Percentiles rank a stretch among this genome's conserved stretches.
These are phyloP conservation scores for Lepus timidus DNA, from an alignment of 2,113 vertebrate species.

Conservation along the genomic window DNA sequence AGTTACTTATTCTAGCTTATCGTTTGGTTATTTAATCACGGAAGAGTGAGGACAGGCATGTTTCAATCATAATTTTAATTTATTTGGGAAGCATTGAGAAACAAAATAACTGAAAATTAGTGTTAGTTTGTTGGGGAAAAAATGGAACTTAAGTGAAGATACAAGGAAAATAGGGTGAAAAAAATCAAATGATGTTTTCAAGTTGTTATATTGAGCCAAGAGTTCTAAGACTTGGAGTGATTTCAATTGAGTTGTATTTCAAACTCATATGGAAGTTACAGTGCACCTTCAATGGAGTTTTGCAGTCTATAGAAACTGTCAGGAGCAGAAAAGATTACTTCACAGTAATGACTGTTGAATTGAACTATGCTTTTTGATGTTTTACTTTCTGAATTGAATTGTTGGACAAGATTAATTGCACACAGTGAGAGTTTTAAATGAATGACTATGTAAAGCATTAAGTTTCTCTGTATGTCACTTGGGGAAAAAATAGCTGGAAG, in stretches of 20 bases:
- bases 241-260: slow-evolving; percentile 89
- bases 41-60: slow-evolving; percentile 17
- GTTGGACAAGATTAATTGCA: slow-evolving; percentile 91
- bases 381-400: slow-evolving; percentile 89
- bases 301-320: slow-evolving; percentile 88
- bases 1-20: slow-evolving; percentile 43
- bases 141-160: slow-evolving; percentile 64
- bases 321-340: slow-evolving; percentile 86
- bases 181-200: slow-evolving; percentile 60
- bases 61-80: slow-evolving; percentile 51
- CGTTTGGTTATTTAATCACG: slow-evolving; percentile 60
- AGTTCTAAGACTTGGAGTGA: slow-evolving; percentile 83
- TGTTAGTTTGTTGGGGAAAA: slow-evolving; percentile 41
- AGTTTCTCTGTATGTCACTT: slow-evolving; percentile 88
- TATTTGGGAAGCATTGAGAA: slow-evolving; percentile 63
- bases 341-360: slow-evolving; percentile 85
- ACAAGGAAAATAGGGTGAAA: neutral
- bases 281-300: slow-evolving; percentile 87
- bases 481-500: slow-evolving; percentile 84
- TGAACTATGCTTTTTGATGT: slow-evolving; percentile 89
- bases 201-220: slow-evolving; percentile 66
- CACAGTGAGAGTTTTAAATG: slow-evolving; percentile 88
- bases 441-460: slow-evolving; percentile 88
- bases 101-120: slow-evolving; percentile 49
- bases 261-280: slow-evolving; percentile 83